Base-by-base conservation (phyloP, 2,113 vertebrate species). In the Pollachius pollachius region DNA sequence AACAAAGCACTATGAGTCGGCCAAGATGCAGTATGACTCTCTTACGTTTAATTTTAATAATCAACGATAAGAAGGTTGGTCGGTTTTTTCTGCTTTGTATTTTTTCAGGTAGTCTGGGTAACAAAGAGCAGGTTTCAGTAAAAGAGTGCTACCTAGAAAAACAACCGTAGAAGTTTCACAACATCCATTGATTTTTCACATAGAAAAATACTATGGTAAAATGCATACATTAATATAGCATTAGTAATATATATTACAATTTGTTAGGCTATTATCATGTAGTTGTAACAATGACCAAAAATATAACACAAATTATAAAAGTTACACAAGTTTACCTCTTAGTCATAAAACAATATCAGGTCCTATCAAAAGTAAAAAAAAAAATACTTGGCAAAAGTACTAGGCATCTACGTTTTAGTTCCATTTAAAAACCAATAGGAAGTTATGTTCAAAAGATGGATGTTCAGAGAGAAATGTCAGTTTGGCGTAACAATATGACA, bases 161-260 rank as follows among this genome's bases (percentile, higher is more conserved):
- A 9, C 41, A 48, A 48, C 7, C 41, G 41, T 13, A 48, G 41
- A 48, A 9, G 5, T 48, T 48, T 48, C 41, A 48, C 41, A 48
- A 48, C 41, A 48, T 48, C 41, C 41, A 48, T 48, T 48, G 41
- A 48, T 19, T 8, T 91, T 79, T 64, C 95, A 95, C 94, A 95
- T 96, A 95, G 85, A 95, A 96, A 95, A 96, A 95, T 95, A 95
- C 93, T 94, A 92, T 95, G 93, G 93, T 92, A 92, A 94, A 94
- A 93, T 94, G 41, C 41, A 48, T 13, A 13, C 41, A 13, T 48
- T 48, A 11, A 48, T 48, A 12, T 9, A 12, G 41, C 41, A 48
- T 48, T 48, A 48, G 41, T 48, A 9, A 85, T 85, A 84, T 87
- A 96, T 94, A 94, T 95, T 94, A 96, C 93, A 94, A 94, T 96